These are phyloP conservation scores for Cromileptes altivelis DNA, from an alignment of 2,113 vertebrate species.

Conservation along the genomic window DNA sequence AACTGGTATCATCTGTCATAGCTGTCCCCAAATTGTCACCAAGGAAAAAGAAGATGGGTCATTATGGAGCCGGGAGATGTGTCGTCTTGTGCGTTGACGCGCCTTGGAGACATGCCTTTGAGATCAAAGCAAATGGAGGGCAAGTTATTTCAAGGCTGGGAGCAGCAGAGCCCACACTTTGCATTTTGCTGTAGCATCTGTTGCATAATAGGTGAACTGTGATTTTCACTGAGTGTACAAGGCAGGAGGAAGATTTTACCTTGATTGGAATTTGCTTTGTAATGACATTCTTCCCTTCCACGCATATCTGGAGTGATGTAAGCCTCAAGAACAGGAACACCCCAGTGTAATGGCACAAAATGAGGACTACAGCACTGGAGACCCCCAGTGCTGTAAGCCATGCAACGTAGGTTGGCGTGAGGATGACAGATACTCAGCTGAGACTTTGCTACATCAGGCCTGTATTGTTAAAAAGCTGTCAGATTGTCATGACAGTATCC, in stretches of 20 bases:
- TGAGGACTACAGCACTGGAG: not conserved
- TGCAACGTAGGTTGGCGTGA: constrained; percentile 34
- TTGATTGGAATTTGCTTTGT: constrained; percentile 34
- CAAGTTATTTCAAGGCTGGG: constrained; percentile 10
- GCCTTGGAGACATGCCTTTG: constrained; percentile 44
- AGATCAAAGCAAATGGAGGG: constrained; percentile 56
- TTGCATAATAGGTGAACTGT: constrained; percentile 26
- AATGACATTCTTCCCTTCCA: not conserved
- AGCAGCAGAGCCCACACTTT: constrained; percentile 4
- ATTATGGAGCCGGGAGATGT: constrained; percentile 49
- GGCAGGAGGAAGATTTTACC: constrained; percentile 23
- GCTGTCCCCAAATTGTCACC: constrained; percentile 60
- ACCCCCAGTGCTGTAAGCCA: constrained; percentile 4
- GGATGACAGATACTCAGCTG: constrained; percentile 46
- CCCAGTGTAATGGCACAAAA: not conserved
- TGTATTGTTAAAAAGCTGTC: constrained; percentile 61
- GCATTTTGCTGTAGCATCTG: constrained; percentile 35
- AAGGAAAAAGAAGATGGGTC: constrained; percentile 52
- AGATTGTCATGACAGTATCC: constrained; percentile 52
- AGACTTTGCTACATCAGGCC: constrained; percentile 50
- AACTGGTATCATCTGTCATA: constrained; percentile 66
- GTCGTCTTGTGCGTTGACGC: constrained; percentile 20
- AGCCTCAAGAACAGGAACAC: not conserved
- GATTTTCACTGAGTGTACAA: not conserved
- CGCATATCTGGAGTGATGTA: not conserved